A percentile compares a stretch with the other conserved stretches of the same genome.
Conservation (phyloP, 2,113 vertebrate species). For the Chionodraco myersi region DNA sequence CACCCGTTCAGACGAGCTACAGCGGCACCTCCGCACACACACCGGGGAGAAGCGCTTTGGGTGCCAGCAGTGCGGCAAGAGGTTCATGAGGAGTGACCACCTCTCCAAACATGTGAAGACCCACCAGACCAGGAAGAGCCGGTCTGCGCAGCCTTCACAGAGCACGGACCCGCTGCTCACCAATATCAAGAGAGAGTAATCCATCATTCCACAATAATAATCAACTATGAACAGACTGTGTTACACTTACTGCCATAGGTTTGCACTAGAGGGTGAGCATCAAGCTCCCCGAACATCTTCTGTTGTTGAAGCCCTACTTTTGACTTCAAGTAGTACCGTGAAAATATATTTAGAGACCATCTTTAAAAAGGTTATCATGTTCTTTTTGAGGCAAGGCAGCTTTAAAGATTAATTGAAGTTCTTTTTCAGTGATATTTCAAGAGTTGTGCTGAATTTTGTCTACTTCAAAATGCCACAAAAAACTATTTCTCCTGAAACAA, state of each 20-base stretch:
- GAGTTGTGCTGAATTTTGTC: slow-evolving; percentile 40
- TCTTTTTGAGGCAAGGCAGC: slow-evolving; percentile 42
- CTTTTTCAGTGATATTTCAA: slow-evolving; percentile 43
- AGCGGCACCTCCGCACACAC: slow-evolving; percentile 90
- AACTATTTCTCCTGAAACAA: slow-evolving; percentile 25
- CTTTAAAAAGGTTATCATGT: slow-evolving; percentile 25
- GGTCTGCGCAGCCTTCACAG: slow-evolving; percentile 71
- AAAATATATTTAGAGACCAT: slow-evolving; percentile 45
- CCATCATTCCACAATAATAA: slow-evolving; percentile 1
- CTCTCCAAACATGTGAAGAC: slow-evolving; percentile 91
- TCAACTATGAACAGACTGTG: slow-evolving; percentile 44
- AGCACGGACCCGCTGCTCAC: slow-evolving; percentile 75
- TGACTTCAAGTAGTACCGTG: slow-evolving; percentile 32
- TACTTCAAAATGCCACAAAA: slow-evolving; percentile 21
- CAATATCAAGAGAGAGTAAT: slow-evolving; percentile 86
- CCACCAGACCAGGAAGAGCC: slow-evolving; percentile 86
- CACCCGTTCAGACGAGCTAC: slow-evolving; percentile 90
- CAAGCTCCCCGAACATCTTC: slow-evolving; percentile 27
- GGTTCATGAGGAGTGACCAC: slow-evolving; percentile 90
- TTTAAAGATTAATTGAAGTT: slow-evolving; percentile 56
- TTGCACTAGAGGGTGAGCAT: slow-evolving; percentile 69
- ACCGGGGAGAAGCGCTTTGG: slow-evolving; percentile 90
- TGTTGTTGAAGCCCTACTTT: slow-evolving; percentile 42
- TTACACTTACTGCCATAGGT: slow-evolving; percentile 62
- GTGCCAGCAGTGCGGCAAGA: slow-evolving; percentile 88